Percentiles rank a stretch among this genome's conserved stretches.
Conservation (phyloP, 2,113 vertebrate species). For the Herpetotheres cachinnans region DNA sequence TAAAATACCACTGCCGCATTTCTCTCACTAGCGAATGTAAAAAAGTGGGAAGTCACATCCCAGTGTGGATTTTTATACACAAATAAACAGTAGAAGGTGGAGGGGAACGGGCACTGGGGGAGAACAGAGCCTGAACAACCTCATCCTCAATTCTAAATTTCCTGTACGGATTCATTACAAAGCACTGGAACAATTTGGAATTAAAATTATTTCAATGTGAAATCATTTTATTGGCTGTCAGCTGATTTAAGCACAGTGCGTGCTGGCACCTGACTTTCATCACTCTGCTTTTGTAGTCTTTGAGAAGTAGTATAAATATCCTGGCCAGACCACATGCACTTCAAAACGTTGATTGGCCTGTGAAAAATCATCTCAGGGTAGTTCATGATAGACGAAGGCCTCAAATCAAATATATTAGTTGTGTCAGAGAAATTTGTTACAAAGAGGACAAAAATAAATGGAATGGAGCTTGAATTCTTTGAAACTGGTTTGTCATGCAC, state of each 20-base stretch:
- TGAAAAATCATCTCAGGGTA: background rate
- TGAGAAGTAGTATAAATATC: background rate
- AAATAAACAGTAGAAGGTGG: background rate
- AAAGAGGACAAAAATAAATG: background rate
- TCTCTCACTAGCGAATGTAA: background rate
- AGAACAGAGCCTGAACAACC: background rate
- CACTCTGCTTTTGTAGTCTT: background rate
- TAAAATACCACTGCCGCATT: background rate
- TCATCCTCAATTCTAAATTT: background rate
- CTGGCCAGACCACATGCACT: background rate
- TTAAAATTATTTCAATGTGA: background rate
- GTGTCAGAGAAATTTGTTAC: background rate
- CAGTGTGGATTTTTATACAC: accelerated
- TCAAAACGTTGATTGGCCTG: background rate
- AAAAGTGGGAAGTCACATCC: background rate
- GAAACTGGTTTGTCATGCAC: background rate
- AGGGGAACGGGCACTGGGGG: background rate
- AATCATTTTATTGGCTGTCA: background rate
- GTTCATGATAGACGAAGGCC: background rate
- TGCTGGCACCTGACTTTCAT: background rate
- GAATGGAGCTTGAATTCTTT: background rate
- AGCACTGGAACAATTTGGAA: background rate
- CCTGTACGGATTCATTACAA: background rate
- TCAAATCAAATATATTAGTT: background rate
- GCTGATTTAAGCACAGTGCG: background rate